Conservation (phyloP, 2,888 invertebrate species). For the Heteromyza rotundicornis region DNA sequence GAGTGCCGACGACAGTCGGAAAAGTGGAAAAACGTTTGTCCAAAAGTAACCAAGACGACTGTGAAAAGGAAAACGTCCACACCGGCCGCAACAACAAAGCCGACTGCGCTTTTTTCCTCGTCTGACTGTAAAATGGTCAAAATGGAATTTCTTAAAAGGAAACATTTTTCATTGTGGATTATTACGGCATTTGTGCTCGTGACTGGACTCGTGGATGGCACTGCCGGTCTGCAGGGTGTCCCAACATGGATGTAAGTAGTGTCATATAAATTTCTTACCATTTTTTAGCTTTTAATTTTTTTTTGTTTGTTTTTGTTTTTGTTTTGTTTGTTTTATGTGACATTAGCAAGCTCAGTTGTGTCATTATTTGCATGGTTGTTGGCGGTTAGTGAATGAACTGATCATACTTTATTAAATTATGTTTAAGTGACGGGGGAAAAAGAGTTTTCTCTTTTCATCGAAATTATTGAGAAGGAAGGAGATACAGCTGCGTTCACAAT, state of each 20-base stretch:
- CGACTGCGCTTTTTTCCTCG: slow-evolving; percentile 2
- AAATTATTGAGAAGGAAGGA: too few species aligned
- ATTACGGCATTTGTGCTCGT: slow-evolving; percentile 53
- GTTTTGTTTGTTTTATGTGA: slow-evolving; percentile 2
- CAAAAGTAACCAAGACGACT: neutral
- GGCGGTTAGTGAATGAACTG: neutral
- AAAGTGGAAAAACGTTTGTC: slow-evolving; percentile 2
- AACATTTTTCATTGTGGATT: slow-evolving; percentile 58
- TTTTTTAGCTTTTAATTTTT: neutral
- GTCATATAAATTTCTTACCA: neutral
- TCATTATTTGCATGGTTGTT: neutral
- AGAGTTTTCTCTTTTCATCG: too few species aligned
- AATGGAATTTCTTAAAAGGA: slow-evolving; percentile 59
- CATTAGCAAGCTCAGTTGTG: neutral
- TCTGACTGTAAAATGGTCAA: slow-evolving; percentile 41
- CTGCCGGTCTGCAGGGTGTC: slow-evolving; percentile 57
- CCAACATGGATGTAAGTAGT: slow-evolving; percentile 62
- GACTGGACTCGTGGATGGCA: slow-evolving; percentile 45
- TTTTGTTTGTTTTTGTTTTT: neutral
- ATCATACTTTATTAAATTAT: neutral
- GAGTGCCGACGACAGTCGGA: neutral
- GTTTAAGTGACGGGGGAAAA: too few species aligned
- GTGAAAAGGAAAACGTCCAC: neutral
- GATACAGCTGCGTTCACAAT: too few species aligned
- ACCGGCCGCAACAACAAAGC: neutral